phyloP scores from a whole-genome alignment of 2,888 invertebrate genomes.

The Lasioglossum leucozonium region DNA sequence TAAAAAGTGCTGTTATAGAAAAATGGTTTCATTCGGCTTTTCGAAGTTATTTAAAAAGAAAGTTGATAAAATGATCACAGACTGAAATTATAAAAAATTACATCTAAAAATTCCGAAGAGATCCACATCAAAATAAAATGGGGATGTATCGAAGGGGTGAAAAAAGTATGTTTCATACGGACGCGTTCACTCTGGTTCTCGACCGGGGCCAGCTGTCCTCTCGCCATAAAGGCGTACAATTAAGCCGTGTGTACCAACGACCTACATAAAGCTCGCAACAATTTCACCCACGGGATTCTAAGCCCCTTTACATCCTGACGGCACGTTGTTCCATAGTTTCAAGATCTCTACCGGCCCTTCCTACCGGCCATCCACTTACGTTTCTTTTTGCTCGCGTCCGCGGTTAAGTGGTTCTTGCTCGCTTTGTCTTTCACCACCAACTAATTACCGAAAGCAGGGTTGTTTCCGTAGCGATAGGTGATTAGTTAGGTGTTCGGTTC shows the following conservation, averaged over 20 bases:
- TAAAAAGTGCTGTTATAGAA: too few species aligned
- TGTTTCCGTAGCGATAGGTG: slow-evolving; percentile 3
- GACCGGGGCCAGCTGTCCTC: neutral
- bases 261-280: neutral
- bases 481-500: slow-evolving; percentile 40
- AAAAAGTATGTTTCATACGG: neutral
- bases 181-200: neutral
- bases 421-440: neutral
- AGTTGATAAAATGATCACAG: too few species aligned
- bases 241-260: neutral
- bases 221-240: neutral
- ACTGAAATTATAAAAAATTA: too few species aligned
- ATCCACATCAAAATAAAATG: too few species aligned
- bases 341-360: neutral
- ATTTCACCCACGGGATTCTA: neutral
- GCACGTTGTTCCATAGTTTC: slow-evolving; percentile 8
- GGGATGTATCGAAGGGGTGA: too few species aligned
- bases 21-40: too few species aligned
- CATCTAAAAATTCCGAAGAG: too few species aligned
- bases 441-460: slow-evolving; percentile 30
- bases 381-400: slow-evolving; percentile 1
- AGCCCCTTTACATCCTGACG: neutral
- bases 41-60: too few species aligned
- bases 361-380: neutral
- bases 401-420: slow-evolving; percentile 8